Conservation (phyloP, 1,140 invertebrate species). For the Platyura marginata region DNA sequence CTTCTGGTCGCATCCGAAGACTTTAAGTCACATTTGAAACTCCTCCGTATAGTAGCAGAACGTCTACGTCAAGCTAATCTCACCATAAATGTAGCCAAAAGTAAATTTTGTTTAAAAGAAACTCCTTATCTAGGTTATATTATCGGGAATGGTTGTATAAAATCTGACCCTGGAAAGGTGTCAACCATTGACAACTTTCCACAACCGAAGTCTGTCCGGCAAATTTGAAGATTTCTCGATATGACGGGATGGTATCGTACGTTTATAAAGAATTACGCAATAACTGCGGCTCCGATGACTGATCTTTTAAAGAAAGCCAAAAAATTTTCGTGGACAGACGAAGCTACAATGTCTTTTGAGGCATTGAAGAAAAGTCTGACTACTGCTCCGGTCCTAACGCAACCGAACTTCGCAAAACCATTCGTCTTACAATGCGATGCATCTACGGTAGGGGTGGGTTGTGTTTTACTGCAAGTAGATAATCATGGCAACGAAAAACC, state of each 20-base stretch:
- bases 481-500: conserved; percentile 8
- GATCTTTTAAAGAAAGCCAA: conserved; percentile 1
- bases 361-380: conserved; percentile 11
- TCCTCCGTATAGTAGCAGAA: conserved; percentile 1
- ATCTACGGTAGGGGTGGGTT: conserved; percentile 14
- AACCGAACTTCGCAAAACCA: conserved; percentile 15
- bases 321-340: conserved; percentile 2
- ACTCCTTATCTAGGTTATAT: conserved; percentile 13
- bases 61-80: conserved; percentile 6
- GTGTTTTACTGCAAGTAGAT: conserved; percentile 14
- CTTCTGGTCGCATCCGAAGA: conserved; percentile 3
- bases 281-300: conserved; percentile 12
- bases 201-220: conserved; percentile 10
- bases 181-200: conserved; percentile 9
- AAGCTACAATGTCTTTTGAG: conserved; percentile 15
- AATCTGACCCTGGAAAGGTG: conserved; percentile 6
- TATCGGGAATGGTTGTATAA: conserved; percentile 5
- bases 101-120: conserved; percentile 8
- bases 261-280: conserved; percentile 26
- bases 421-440: conserved; percentile 22
- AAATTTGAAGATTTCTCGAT: conserved; percentile 24
- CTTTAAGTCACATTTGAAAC: conserved; percentile 3
- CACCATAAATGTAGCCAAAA: conserved; percentile 10
- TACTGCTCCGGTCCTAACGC: conserved; percentile 15
- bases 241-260: conserved; percentile 23